Evolutionary conservation across 2,888 invertebrate species (phyloP), one percentile per base, ranked within the genome.

Genomic region (Meloe dianella): DNA sequence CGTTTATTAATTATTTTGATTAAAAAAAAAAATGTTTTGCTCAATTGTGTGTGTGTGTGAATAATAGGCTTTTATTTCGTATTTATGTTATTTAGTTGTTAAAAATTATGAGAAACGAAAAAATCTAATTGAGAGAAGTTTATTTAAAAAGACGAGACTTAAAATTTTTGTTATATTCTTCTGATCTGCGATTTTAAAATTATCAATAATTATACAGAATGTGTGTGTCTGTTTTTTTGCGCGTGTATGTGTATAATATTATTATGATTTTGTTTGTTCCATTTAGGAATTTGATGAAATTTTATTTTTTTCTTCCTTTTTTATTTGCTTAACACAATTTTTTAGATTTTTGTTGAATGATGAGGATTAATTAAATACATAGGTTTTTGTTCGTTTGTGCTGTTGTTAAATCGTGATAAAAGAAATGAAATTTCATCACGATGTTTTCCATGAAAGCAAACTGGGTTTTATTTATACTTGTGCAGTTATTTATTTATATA

Each of bases 361-460:
- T n/a, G n/a, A n/a, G n/a, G n/a, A n/a, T n/a, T n/a, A n/a, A n/a
- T 14, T 14, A 38, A 14, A 14, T 38, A 32, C 12, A 32, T 32
- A 0, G 32, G n/a, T n/a, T n/a, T 0, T 38, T 38, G n/a, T 38
- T 38, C n/a, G n/a, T n/a, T n/a, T n/a, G n/a, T n/a, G n/a, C n/a
- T n/a, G n/a, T n/a, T 60, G 61, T 59, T 41, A 35, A 59, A 58
- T 66, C 69, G 67, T 68, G 63, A 60, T 66, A 69, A 57, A 35
- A 41, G 60, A 67, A 67, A 67, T 66, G 61, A 71, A 72, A 72
- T 75, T 77, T 75, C 72, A 74, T 68, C 73, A 70, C 66, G 65
- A 62, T 78, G 78, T 78, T 79, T 79, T 79, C 79, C 73, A 66
- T 78, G 79, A 79, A 79, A 79, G 76, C 78, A 74, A 73, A 71